Evolutionary conservation across 2,797 vertebrate genomes (phyloP).

Genomic region (Strix occidentalis): DNA sequence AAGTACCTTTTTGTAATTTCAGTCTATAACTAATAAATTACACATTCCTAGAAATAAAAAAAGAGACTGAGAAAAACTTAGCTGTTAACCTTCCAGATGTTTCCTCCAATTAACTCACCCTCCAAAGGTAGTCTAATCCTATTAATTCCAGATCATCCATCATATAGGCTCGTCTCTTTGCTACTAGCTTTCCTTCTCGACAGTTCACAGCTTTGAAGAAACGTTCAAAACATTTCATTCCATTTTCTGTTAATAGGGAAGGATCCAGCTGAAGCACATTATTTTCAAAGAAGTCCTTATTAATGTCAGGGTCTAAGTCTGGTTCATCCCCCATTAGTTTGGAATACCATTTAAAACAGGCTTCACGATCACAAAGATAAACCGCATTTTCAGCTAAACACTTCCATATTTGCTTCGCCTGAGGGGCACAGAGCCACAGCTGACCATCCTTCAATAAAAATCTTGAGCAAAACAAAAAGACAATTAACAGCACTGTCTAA

Average conservation of each 20-base stretch:
- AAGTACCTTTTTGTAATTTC: background rate
- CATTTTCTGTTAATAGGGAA: conserved; percentile 97
- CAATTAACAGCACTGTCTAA: conserved; percentile 56
- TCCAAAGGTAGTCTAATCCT: conserved; percentile 99
- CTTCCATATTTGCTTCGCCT: conserved; percentile 99
- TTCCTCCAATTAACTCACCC: conserved; percentile 83
- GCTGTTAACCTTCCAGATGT: background rate
- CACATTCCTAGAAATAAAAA: background rate
- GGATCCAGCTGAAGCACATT: conserved; percentile 98
- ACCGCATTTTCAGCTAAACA: conserved; percentile 99
- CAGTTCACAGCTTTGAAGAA: conserved; percentile 99
- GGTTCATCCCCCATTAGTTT: conserved; percentile 99
- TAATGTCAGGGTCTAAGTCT: conserved; percentile 98
- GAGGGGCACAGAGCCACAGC: conserved; percentile 97
- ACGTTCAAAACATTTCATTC: conserved; percentile 99
- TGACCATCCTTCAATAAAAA: conserved; percentile 98
- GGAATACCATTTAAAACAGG: conserved; percentile 99
- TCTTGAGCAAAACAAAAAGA: conserved; percentile 78
- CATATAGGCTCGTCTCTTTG: conserved; percentile 98
- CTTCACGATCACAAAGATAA: conserved; percentile 98
- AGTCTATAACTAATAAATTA: background rate
- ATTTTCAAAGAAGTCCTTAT: conserved; percentile 99
- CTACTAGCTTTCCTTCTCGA: conserved; percentile 98
- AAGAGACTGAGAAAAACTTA: background rate
- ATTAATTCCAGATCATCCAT: conserved; percentile 99